Conservation (phyloP, 2,797 vertebrate species). For the Acrossocheilus fasciatus region DNA sequence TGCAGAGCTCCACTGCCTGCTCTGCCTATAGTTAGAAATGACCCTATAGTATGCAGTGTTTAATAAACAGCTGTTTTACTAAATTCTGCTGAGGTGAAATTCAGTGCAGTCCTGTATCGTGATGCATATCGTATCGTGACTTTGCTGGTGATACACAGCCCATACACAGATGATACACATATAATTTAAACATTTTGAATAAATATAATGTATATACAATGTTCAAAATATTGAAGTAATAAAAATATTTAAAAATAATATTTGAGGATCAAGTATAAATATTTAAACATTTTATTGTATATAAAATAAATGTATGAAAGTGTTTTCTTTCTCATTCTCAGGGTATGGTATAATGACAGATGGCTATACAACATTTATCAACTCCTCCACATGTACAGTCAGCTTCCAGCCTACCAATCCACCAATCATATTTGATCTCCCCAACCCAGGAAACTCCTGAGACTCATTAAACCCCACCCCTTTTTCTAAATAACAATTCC, state of each 20-base stretch:
- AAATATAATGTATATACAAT: not conserved
- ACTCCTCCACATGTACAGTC: slow-evolving; percentile 90
- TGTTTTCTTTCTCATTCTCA: slow-evolving; percentile 60
- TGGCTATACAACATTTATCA: slow-evolving; percentile 90
- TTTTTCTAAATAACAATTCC: slow-evolving; percentile 77
- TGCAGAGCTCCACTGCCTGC: too few relatives aligned
- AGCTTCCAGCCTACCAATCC: slow-evolving; percentile 92
- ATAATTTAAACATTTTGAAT: not conserved
- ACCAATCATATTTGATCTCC: slow-evolving; percentile 90
- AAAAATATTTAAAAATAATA: not conserved
- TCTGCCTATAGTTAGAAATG: too few relatives aligned
- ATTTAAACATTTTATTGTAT: not conserved
- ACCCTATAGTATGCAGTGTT: too few relatives aligned
- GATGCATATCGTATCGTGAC: too few relatives aligned
- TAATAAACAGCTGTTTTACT: too few relatives aligned
- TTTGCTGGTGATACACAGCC: too few relatives aligned
- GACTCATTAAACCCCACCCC: slow-evolving; percentile 55
- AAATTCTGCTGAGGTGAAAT: too few relatives aligned
- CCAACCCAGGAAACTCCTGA: slow-evolving; percentile 88
- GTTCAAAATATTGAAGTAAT: not conserved
- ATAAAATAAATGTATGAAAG: not conserved
- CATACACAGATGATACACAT: too few relatives aligned
- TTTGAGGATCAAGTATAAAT: not conserved
- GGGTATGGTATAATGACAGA: slow-evolving; percentile 92
- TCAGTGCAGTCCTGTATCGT: too few relatives aligned